Base-by-base conservation (phyloP, 2,113 vertebrate genomes). In the Platycercus adscitus region DNA sequence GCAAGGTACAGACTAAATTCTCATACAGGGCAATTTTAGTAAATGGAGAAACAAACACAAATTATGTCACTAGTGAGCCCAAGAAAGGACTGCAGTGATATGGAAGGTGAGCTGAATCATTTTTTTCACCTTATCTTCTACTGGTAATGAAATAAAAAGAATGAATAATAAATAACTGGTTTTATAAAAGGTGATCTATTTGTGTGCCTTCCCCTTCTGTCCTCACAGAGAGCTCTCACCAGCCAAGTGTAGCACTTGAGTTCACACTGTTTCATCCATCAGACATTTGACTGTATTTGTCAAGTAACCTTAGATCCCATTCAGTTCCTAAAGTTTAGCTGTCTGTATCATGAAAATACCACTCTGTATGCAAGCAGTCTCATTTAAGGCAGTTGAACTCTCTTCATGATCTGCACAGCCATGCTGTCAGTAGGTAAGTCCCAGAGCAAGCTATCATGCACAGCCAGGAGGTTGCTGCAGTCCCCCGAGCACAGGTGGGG, bases 291-390 rank as follows among this genome's bases (percentile, higher is more conserved):
- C 21, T 69, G 19, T 19, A 25, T 55, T 24, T 63, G 10, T 46
- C 46, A 20, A 0, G 0, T 0, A 1, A 65, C 37, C 68, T 79
- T 31, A 49, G 44, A 76, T 31, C 16, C 23, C 2, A 7, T 46
- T 56, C 12, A 75, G 0, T 73, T 83, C 46, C 63, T 66, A 16
- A 65, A 53, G 15, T 65, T 86, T 39, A 88, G 24, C 14, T 73
- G 13, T 25, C 17, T 71, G 7, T 55, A 25, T 41, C 39, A 80
- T 29, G 12, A 80, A 82, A 86, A 76, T 37, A 19, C 20, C 25
- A 73, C 9, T 13, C 8, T 41, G 37, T 24, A 17, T 14, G 47
- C n/a, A 83, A 89, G 13, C 23, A 83, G 55, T 55, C 20, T 82
- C 14, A 69, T 64, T 79, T 49, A 35, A 95, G 21, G 25, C 44